Base-by-base conservation (phyloP, 2,888 invertebrate species). In the Lasioglossum figueresi region DNA sequence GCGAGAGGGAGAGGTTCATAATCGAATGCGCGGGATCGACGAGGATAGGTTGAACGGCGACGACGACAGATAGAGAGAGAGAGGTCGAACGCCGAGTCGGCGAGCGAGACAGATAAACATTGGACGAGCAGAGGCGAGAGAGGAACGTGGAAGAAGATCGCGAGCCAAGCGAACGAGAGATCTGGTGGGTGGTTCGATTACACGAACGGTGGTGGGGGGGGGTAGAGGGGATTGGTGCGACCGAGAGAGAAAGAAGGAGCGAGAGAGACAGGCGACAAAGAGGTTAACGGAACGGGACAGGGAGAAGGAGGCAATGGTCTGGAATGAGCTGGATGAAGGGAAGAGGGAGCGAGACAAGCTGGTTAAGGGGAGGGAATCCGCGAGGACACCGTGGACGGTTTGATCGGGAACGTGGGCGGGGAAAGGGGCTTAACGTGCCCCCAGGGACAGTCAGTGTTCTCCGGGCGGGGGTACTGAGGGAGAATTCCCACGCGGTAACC, bases 401-500 rank as follows among this genome's bases (percentile, higher is more conserved):
- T 72, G 70, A 84, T 87, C 83, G 83, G 82, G 78, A 70, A 66
- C 80, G 72, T 85, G 83, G 89, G 89, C 85, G 87, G 84, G 91
- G 79, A 87, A 90, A 89, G 85, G 82, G 86, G 83, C 80, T 75
- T 27, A 72, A 31, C 84, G 79, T 86, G 80, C 88, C 88, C 80
- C 84, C 81, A 79, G 86, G 86, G 88, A 81, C 85, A 89, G 83
- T 81, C 81, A 80, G 82, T 82, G 81, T 80, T 86, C 82, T 85
- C 82, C 89, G 70, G 76, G 75, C 72, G 71, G 76, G 8, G 12
- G 43, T 72, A 68, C 56, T 76, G 76, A 85, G 83, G 78, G 88
- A 88, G 89, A 89, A 87, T 86, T 88, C 80, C 85, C 89, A 89
- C 88, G 88, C 89, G 88, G 89, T 82, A 72, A 83, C 76, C 80